Conservation (phyloP, 2,113 vertebrate species). For the Burhinus oedicnemus region DNA sequence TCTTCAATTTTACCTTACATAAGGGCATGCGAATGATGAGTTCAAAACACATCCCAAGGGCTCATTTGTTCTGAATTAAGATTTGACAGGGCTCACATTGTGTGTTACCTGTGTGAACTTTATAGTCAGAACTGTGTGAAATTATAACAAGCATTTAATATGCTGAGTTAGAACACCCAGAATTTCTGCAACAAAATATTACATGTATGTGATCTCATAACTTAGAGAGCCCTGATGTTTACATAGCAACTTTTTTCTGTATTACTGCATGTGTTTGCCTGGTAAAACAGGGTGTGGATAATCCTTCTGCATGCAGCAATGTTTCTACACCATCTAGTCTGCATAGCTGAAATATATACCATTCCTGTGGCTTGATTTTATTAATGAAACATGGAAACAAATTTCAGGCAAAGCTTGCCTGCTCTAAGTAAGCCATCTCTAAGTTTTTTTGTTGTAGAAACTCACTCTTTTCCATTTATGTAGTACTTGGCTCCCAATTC, state of each 20-base stretch:
- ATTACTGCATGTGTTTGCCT: background rate
- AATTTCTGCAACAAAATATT: background rate
- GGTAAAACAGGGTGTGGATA: background rate
- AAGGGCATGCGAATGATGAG: background rate
- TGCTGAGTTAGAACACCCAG: background rate
- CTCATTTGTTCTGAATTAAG: background rate
- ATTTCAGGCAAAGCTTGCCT: background rate
- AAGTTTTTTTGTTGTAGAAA: background rate
- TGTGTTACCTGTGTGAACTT: background rate
- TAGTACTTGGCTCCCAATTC: background rate
- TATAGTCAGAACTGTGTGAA: background rate
- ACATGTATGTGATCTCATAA: background rate
- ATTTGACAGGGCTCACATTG: background rate
- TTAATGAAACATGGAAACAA: background rate
- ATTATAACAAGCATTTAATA: background rate
- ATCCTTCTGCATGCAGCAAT: background rate
- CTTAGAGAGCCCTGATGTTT: background rate
- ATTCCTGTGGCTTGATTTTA: background rate
- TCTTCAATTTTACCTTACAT: background rate
- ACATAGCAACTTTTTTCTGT: background rate
- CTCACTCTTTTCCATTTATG: background rate
- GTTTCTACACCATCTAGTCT: background rate
- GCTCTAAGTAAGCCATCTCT: background rate
- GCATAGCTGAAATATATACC: background rate
- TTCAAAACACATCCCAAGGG: background rate